phyloP scores from a whole-genome alignment of 1,140 invertebrate species.

The Drosophila baimaii region DNA sequence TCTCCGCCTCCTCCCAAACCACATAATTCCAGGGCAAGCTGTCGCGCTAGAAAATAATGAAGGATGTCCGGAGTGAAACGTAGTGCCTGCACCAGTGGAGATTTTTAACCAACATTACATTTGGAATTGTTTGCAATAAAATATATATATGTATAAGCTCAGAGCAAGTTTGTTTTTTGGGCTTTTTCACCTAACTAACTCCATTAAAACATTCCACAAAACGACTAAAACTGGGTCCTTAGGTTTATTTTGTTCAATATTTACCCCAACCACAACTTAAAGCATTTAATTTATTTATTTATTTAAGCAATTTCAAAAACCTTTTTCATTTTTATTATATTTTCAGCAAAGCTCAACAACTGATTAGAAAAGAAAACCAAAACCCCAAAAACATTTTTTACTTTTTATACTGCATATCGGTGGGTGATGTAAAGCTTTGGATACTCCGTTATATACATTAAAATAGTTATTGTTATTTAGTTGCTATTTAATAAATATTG shows the following conservation, averaged over 20 bases:
- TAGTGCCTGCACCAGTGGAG: constrained; percentile 31
- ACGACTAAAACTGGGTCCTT: constrained; percentile 12
- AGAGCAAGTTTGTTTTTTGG: constrained; percentile 40
- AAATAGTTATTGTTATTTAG: constrained; percentile 76
- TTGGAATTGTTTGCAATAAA: constrained; percentile 59
- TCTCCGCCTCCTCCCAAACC: constrained; percentile 22
- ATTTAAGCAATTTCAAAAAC: background rate
- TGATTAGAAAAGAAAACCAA: constrained; percentile 57
- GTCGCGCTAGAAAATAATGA: constrained; percentile 66
- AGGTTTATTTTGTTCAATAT: background rate
- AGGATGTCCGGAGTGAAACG: constrained; percentile 6
- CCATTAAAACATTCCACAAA: constrained; percentile 3
- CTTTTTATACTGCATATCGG: constrained; percentile 68
- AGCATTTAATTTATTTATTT: background rate
- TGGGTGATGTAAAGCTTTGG: constrained; percentile 78
- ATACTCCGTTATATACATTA: constrained; percentile 51
- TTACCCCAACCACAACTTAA: background rate
- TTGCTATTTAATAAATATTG: constrained; percentile 71
- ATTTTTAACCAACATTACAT: constrained; percentile 33
- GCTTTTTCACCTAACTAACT: constrained; percentile 32
- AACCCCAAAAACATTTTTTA: constrained; percentile 48
- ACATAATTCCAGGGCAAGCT: constrained; percentile 72
- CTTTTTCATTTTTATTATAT: constrained; percentile 61
- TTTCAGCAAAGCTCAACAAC: constrained; percentile 71
- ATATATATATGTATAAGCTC: constrained; percentile 56